Base-by-base conservation (phyloP, 2,797 vertebrate genomes). In the Notolepis coatsorum region DNA sequence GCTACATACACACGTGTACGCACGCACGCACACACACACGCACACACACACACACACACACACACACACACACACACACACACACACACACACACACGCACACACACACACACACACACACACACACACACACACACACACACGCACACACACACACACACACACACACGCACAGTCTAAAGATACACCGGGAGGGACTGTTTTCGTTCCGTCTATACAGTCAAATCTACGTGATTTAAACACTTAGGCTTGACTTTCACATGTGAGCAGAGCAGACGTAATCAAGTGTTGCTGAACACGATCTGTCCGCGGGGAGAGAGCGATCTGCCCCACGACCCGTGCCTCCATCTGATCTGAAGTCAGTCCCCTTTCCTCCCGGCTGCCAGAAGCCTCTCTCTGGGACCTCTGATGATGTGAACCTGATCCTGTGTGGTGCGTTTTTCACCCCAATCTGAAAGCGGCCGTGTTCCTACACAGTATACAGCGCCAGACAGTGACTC, bases 401-500 rank as follows among this genome's bases (percentile, higher is more conserved):
- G 71, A 69, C 61, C 74, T 65, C 45, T 71, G 68, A n/a, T n/a
- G 51, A 37, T 39, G 58, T 46, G 79, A 90, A 91, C 74, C 78
- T 46, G 68, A 90, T 80, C 74, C 17, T 54, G 74, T 69, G 60
- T 82, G 71, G 47, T 28, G 27, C 15, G 47, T 49, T 51, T 46
- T 87, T 86, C 71, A 77, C 80, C 78, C 68, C 74, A 80, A 82
- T 82, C 71, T 77, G 50, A 65, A 75, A 71, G 82, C 31, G 83
- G 86, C 21, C 15, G 38, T 78, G 80, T 81, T 89, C 82, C 83
- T 61, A 76, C n/a, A n/a, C n/a, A n/a, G n/a, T n/a, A n/a, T n/a
- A n/a, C n/a, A n/a, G 88, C 84, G 85, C 86, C 86, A 88, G 79
- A 88, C 87, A 82, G 77, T 68, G 81, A 80, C 37, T 85, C 77